Base-by-base conservation (phyloP, 1,140 invertebrate genomes). In the Heliconius melpomene region DNA sequence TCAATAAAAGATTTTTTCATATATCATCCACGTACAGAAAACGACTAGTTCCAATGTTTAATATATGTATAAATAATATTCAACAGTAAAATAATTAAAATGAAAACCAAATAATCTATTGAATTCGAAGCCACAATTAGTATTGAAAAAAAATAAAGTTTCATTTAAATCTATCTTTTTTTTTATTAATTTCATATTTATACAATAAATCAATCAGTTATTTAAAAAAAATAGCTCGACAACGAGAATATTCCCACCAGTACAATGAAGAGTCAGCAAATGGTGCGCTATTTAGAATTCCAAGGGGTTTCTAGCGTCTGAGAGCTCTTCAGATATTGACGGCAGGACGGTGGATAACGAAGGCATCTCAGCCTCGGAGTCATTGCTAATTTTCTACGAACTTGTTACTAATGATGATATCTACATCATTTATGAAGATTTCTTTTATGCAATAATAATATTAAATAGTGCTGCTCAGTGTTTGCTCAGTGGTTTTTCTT, bases 291-390 rank as follows among this genome's bases (percentile, higher is more conserved):
- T 40, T 72, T 72, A 72, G 71, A 72, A 72, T 38, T 72, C 38
- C 71, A n/a, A 72, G 36, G 38, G 71, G 71, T 72, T 40, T 40
- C 29, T 13, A 66, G 60, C 60, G 60, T 66, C 32, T 36, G 71
- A 72, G 71, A n/a, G 71, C 71, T 9, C 71, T 72, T 23, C 36
- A 72, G 71, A 72, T 72, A 72, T 72, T 72, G 71, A 72, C 71
- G 71, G 71, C 32, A 72, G 38, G 38, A 38, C 71, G 38, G 70
- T 18, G 3, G 60, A 66, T 66, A 66, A 66, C 23, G 60, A 66
- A 66, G 60, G 60, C 26, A 8, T 23, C 26, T 23, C 26, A 16
- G 60, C 60, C 60, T n/a, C 60, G 11, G 23, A 66, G 60, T 66
- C 23, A 60, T 3, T 66, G 60, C 60, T 66, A 66, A 66, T 66